phyloP scores from a whole-genome alignment of 2,888 invertebrate genomes.

The Ferdinandea cuprea region DNA sequence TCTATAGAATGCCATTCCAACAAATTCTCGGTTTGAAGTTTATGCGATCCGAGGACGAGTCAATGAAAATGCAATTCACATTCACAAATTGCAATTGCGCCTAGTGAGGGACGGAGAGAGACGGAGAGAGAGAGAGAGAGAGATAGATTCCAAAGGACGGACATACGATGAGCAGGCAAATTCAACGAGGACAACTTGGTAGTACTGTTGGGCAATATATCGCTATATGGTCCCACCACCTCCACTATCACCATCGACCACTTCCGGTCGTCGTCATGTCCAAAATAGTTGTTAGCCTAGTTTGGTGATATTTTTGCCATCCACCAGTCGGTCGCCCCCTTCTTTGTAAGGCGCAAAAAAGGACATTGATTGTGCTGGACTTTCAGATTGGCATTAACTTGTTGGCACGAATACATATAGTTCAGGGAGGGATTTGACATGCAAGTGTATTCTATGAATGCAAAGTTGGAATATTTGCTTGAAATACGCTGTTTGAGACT shows the following conservation, averaged over 20 bases:
- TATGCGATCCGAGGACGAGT: slow-evolving; percentile 73
- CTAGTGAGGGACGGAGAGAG: slow-evolving; percentile 8
- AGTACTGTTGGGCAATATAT: not conserved
- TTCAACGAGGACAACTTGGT: slow-evolving; percentile 9
- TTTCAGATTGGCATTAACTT: slow-evolving; percentile 50
- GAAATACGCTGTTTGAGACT: too few species aligned
- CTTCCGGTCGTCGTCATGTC: slow-evolving; percentile 62
- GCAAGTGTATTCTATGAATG: too few species aligned
- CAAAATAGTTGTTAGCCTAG: slow-evolving; percentile 72
- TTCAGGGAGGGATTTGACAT: not conserved
- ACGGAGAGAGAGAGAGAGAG: too few species aligned
- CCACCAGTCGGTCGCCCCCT: slow-evolving; percentile 5
- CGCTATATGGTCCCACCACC: slow-evolving; percentile 1
- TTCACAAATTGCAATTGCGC: slow-evolving; percentile 72
- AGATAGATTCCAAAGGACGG: too few species aligned
- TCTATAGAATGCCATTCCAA: slow-evolving; percentile 58
- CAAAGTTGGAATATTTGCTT: too few species aligned
- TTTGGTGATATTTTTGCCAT: slow-evolving; percentile 67
- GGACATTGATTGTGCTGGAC: slow-evolving; percentile 18
- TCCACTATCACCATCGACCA: slow-evolving; percentile 29
- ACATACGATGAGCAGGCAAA: slow-evolving; percentile 53
- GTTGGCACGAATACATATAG: slow-evolving; percentile 24
- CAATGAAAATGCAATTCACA: slow-evolving; percentile 75
- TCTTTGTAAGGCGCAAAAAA: slow-evolving; percentile 6
- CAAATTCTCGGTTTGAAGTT: slow-evolving; percentile 69